Evolutionary conservation across 2,797 vertebrate genomes (phyloP), one percentile per base, ranked within the genome.

Genomic region (Acanthurus lineatus): DNA sequence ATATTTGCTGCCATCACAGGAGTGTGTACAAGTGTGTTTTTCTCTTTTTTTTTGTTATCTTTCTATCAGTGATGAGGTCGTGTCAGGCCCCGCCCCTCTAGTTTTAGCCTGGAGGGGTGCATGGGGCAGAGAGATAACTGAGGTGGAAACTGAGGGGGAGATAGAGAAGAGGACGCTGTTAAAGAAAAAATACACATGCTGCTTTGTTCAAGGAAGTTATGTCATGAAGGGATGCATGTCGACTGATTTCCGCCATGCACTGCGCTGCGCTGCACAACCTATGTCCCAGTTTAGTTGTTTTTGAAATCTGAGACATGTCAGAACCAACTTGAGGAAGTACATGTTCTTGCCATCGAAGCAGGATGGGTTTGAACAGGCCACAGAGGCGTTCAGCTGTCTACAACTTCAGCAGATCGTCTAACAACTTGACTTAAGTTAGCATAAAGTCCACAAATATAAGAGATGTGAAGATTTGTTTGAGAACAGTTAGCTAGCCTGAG

Each of bases 51-150:
- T 25, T 25, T 11, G 75, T 63, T 40, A 40, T 60, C 12, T 35
- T 54, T 58, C 35, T 84, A 78, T 83, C 70, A 42, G 67, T 32
- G 28, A 61, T 16, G 58, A 77, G 28, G 7, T 15, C 5, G 9
- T 9, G 47, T 45, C 47, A 63, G 63, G 38, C 51, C n/a, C 52
- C 4, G 17, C 53, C 22, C 54, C 45, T 20, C 51, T 45, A 8
- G 49, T 45, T 47, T 57, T 38, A 25, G 64, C 60, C 56, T 62
- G 32, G 20, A 76, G 64, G 20, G n/a, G 35, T 47, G 69, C 16
- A 19, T 91, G 90, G 22, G 12, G 17, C 53, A 17, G 7, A 79
- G 59, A 90, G 91, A 93, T 92, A 90, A 35, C 19, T n/a, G 3
- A 73, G 82, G 82, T 63, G 82, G 83, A 77, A 82, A 35, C 79